Evolutionary conservation across 1,140 invertebrate species (phyloP).

Genomic region (Chionoecetes opilio): DNA sequence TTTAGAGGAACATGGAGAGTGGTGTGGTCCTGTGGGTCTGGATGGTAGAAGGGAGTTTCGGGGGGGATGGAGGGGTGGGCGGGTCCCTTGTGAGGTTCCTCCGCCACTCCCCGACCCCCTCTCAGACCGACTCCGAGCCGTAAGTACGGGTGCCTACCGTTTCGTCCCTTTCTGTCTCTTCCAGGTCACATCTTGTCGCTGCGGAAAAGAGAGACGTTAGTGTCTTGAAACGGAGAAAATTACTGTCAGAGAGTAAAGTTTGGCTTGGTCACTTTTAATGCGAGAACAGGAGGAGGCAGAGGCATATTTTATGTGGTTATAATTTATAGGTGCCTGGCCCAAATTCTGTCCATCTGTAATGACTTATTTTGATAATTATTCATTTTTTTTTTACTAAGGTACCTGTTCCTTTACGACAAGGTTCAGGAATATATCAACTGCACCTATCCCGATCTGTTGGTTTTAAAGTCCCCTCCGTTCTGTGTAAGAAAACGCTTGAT

Average conservation of each 20-base stretch:
- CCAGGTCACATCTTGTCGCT: constrained; percentile 74
- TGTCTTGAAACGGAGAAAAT: not conserved
- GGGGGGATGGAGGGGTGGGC: constrained; percentile 70
- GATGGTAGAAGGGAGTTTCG: constrained; percentile 79
- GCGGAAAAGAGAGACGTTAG: not conserved
- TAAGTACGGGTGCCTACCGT: constrained; percentile 69
- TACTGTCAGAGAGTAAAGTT: too few species aligned
- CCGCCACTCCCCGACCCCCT: constrained; percentile 66
- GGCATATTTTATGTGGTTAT: not conserved
- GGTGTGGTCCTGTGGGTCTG: constrained; percentile 56
- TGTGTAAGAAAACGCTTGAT: constrained; percentile 80
- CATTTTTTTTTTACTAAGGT: too few species aligned
- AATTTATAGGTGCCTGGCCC: not conserved
- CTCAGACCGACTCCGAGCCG: constrained; percentile 36
- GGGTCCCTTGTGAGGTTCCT: not conserved
- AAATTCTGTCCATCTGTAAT: not conserved
- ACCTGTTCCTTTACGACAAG: not conserved
- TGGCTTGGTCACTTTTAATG: too few species aligned
- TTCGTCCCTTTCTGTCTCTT: constrained; percentile 73
- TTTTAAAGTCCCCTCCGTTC: constrained; percentile 86
- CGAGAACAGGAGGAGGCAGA: too few species aligned
- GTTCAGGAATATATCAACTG: constrained; percentile 30
- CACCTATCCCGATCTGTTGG: constrained; percentile 86
- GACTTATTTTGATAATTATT: not conserved
- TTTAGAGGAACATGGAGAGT: constrained; percentile 74